These are phyloP conservation scores for Tortrix viridana DNA, from an alignment of 2,888 invertebrate species.

Conservation along the genomic window DNA sequence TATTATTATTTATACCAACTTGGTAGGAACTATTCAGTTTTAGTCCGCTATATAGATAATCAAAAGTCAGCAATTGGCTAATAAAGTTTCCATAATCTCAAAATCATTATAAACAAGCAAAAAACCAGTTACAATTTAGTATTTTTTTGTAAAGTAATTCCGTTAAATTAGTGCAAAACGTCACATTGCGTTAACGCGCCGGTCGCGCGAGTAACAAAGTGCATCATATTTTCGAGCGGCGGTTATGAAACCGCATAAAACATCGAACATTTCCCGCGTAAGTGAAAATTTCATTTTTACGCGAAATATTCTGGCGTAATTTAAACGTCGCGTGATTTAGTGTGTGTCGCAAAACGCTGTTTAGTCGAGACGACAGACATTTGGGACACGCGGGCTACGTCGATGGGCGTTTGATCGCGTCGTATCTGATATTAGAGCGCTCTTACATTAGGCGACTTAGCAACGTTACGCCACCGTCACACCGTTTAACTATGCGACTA, in stretches of 20 bases:
- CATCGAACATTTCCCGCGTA: slow-evolving; percentile 66
- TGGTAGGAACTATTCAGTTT: too few species aligned
- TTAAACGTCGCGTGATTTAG: slow-evolving; percentile 76
- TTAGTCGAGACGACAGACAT: slow-evolving; percentile 64
- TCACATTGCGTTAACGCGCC: slow-evolving; percentile 38
- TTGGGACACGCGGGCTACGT: slow-evolving; percentile 54
- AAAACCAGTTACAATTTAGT: too few species aligned
- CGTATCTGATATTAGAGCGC: slow-evolving; percentile 11
- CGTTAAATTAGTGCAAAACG: slow-evolving; percentile 34
- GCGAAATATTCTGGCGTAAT: slow-evolving; percentile 64
- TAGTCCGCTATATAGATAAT: too few species aligned
- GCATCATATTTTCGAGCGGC: slow-evolving; percentile 62
- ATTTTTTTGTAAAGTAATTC: background rate
- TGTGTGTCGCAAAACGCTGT: slow-evolving; percentile 61
- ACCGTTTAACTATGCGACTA: too few species aligned
- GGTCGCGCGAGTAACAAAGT: slow-evolving; percentile 53
- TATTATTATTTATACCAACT: too few species aligned
- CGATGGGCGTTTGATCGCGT: slow-evolving; percentile 50
- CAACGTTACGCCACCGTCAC: too few species aligned
- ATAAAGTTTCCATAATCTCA: too few species aligned
- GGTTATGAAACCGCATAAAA: slow-evolving; percentile 71
- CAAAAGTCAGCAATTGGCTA: too few species aligned
- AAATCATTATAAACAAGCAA: too few species aligned
- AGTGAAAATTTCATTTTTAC: slow-evolving; percentile 72
- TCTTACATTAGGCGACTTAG: too few species aligned